A percentile compares a stretch with the other conserved stretches of the same genome.
phyloP scores from a whole-genome alignment of 2,888 invertebrate species.

The Thysanoteuthis rhombus region DNA sequence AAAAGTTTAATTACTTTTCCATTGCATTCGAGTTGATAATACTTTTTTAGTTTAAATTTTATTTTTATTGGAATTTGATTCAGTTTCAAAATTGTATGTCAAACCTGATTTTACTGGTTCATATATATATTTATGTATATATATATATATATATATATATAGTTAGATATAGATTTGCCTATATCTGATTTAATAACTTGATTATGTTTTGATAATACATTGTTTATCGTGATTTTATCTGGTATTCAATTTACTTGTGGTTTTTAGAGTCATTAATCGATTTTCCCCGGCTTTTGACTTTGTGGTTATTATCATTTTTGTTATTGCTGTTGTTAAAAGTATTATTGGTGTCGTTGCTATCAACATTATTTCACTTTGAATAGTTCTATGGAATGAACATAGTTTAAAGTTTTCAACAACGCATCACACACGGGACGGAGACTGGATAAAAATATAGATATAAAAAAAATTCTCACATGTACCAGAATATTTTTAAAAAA shows the following conservation, averaged over 20 bases:
- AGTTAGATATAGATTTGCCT: not conserved
- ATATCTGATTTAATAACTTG: not conserved
- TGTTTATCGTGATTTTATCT: not conserved
- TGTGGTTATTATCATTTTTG: not conserved
- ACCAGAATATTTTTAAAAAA: not conserved
- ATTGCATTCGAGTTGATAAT: no score
- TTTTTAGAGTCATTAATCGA: not conserved
- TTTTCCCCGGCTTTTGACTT: no score
- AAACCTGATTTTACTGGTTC: not conserved
- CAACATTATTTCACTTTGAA: not conserved
- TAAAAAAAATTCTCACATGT: not conserved
- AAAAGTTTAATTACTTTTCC: not conserved
- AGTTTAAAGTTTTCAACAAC: not conserved
- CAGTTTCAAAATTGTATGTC: not conserved
- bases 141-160: not conserved
- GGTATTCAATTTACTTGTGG: not conserved
- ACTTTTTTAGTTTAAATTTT: no score
- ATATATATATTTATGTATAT: no score
- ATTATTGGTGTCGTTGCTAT: no score
- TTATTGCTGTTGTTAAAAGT: not conserved
- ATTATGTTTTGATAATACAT: no score
- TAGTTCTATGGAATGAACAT: not conserved
- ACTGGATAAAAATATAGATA: not conserved
- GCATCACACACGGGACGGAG: not conserved
- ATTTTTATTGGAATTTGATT: no score